Conservation (phyloP, 92 coral and sea anemone species). For the Phenganax marumi region DNA sequence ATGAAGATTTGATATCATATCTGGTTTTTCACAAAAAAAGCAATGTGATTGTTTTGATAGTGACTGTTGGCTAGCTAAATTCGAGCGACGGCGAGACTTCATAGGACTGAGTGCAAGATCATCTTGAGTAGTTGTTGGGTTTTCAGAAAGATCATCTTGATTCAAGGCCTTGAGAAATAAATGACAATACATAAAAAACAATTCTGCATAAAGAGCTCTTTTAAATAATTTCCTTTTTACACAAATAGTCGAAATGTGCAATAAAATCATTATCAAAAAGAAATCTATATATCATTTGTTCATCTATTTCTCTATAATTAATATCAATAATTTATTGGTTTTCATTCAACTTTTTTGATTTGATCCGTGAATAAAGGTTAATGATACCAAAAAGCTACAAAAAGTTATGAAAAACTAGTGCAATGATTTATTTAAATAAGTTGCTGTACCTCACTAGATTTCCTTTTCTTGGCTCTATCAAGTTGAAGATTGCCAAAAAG, state of each 20-base stretch:
- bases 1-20: slow-evolving; percentile 47
- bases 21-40: slow-evolving; percentile 41
- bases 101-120: slow-evolving; percentile 14
- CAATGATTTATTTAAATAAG: background rate
- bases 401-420: no score
- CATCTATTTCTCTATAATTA: no score
- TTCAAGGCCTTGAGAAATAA: slow-evolving; percentile 13
- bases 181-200: slow-evolving; percentile 9
- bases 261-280: background rate
- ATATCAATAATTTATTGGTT: no score
- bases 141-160: slow-evolving; percentile 12
- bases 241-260: slow-evolving; percentile 13
- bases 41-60: slow-evolving; percentile 24
- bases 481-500: slow-evolving; percentile 5
- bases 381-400: no score
- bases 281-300: no score
- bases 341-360: no score
- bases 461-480: slow-evolving; percentile 52
- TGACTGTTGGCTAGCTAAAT: slow-evolving; percentile 13
- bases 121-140: slow-evolving; percentile 10
- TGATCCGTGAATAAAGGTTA: no score
- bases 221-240: slow-evolving; percentile 9
- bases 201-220: slow-evolving; percentile 11
- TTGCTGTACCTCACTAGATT: slow-evolving; percentile 22
- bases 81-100: slow-evolving; percentile 13